A percentile compares a stretch with the other conserved stretches of the same genome.
phyloP scores from a whole-genome alignment of 1,140 invertebrate species.

The Halictus rubicundus region DNA sequence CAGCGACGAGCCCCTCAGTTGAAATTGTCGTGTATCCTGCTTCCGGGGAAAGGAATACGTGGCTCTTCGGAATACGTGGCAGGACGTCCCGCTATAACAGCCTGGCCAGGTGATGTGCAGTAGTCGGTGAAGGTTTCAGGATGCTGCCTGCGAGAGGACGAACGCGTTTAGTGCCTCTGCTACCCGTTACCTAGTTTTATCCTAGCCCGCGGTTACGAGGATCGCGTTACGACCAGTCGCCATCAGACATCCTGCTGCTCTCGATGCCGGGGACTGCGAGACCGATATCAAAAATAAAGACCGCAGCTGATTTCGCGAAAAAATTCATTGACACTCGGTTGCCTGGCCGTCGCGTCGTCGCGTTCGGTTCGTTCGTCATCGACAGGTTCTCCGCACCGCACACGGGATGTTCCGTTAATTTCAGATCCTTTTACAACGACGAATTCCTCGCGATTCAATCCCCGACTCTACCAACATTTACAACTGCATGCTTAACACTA shows the following conservation, averaged over 20 bases:
- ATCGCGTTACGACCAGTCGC: slow-evolving; percentile 74
- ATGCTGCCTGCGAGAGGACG: slow-evolving; percentile 52
- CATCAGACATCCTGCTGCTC: slow-evolving; percentile 63
- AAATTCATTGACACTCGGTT: slow-evolving; percentile 22
- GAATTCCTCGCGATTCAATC: background rate
- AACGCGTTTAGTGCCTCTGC: slow-evolving; percentile 71
- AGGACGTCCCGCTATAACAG: slow-evolving; percentile 52
- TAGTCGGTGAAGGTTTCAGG: slow-evolving; percentile 56
- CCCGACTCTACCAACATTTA: no score
- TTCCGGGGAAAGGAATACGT: no score
- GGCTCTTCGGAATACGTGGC: slow-evolving; percentile 31
- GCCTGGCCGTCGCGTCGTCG: no score
- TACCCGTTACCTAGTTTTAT: slow-evolving; percentile 77
- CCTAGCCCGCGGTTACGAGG: slow-evolving; percentile 72
- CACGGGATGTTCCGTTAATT: background rate
- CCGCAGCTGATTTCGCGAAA: slow-evolving; percentile 21
- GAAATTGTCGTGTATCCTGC: no score
- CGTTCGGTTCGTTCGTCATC: slow-evolving; percentile 13
- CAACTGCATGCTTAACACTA: no score
- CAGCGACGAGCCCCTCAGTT: no score
- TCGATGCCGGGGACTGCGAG: slow-evolving; percentile 26
- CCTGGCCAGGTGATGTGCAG: slow-evolving; percentile 40
- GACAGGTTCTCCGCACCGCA: slow-evolving; percentile 2
- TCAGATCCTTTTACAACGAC: background rate
- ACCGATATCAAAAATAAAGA: slow-evolving; percentile 46